Evolutionary conservation across 2,797 vertebrate species (phyloP).

Genomic region (Girardinus metallicus): DNA sequence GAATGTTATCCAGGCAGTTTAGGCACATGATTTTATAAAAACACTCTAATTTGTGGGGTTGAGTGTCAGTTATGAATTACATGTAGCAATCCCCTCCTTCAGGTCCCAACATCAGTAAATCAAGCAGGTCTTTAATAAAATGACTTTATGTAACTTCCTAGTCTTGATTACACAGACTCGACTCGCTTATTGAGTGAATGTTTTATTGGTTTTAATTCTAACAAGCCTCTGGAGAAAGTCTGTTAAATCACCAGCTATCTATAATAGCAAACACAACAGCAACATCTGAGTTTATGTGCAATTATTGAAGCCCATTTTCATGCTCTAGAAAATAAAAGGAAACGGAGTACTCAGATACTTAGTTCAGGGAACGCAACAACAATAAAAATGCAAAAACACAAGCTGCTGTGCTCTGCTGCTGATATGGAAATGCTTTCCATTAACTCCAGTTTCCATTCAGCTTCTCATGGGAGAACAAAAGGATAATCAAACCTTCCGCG

Average conservation of each 20-base stretch:
- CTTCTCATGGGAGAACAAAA: conserved; percentile 70
- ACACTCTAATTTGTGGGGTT: not conserved
- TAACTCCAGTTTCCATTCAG: conserved; percentile 67
- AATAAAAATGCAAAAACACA: conserved; percentile 74
- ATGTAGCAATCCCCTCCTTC: not conserved
- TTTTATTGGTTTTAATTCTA: conserved; percentile 74
- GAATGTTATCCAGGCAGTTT: not conserved
- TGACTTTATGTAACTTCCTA: conserved; percentile 44
- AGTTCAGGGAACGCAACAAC: conserved; percentile 61
- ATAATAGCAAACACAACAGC: conserved; percentile 59
- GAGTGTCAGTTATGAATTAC: conserved; percentile 17
- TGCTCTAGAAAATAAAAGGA: conserved; percentile 70
- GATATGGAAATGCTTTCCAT: conserved; percentile 74
- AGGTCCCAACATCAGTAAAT: conserved; percentile 37
- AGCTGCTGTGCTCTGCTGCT: conserved; percentile 64
- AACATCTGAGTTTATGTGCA: conserved; percentile 66
- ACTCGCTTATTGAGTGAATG: conserved; percentile 67
- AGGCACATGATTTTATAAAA: not conserved
- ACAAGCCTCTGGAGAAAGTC: conserved; percentile 58
- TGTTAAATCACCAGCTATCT: conserved; percentile 73
- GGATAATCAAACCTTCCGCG: conserved; percentile 65
- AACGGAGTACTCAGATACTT: conserved; percentile 64
- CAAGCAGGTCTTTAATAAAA: conserved; percentile 19
- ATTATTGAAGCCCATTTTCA: conserved; percentile 73
- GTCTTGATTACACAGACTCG: conserved; percentile 50